Conservation (phyloP, 2,113 vertebrate genomes). For the Ailuropoda melanoleuca region DNA sequence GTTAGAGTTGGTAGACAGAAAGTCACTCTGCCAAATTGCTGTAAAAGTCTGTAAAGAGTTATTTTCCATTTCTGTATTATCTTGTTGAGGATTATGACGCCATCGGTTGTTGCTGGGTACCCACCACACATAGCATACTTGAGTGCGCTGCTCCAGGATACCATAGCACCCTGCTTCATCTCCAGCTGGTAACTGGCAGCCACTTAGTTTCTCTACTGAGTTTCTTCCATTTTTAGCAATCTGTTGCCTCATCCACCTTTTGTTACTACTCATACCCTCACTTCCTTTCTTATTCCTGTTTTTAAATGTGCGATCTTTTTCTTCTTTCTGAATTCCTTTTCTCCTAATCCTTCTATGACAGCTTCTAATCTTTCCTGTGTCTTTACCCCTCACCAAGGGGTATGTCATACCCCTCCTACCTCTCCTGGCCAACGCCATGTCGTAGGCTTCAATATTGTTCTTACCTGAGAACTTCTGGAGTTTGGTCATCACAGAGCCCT, state of each 20-base stretch:
- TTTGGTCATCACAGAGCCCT: background rate
- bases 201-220: slow-evolving; percentile 7
- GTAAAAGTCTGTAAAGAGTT: background rate
- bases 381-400: background rate
- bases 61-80: background rate
- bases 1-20: background rate
- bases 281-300: background rate
- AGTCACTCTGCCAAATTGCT: background rate
- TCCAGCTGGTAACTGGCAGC: background rate
- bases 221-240: background rate
- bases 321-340: slow-evolving; percentile 4
- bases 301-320: background rate
- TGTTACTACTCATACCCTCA: background rate
- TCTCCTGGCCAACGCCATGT: background rate
- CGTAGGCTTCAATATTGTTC: background rate
- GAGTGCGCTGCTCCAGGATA: background rate
- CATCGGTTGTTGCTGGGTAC: background rate
- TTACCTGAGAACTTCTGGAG: background rate
- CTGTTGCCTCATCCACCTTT: background rate
- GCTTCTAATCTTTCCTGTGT: background rate
- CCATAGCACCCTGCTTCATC: background rate
- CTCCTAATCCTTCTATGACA: background rate
- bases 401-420: background rate
- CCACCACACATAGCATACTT: background rate
- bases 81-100: background rate